These are phyloP conservation scores for Phyllotreta striolata DNA, from an alignment of 2,888 invertebrate species.

Conservation along the genomic window DNA sequence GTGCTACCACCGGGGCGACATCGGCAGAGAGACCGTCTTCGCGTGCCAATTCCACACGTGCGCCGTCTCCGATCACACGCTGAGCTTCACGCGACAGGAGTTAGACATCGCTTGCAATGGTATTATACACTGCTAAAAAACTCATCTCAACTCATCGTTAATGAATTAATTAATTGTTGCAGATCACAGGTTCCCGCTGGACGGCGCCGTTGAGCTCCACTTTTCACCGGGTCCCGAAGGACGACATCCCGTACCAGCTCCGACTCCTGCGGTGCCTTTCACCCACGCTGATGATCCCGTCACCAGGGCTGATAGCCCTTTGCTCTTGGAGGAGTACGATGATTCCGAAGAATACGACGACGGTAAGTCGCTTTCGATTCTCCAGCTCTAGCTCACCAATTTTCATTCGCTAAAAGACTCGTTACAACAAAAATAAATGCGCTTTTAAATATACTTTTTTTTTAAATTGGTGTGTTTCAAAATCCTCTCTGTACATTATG, in stretches of 20 bases:
- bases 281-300: slow-evolving; percentile 76
- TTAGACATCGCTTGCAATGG: slow-evolving; percentile 86
- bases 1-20: slow-evolving; percentile 77
- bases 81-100: slow-evolving; percentile 86
- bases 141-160: not conserved
- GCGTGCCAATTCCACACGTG: slow-evolving; percentile 95
- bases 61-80: slow-evolving; percentile 84
- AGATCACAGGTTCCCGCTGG: slow-evolving; percentile 84
- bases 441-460: no score
- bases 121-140: slow-evolving; percentile 56
- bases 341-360: slow-evolving; percentile 60
- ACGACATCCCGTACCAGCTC: slow-evolving; percentile 66
- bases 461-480: no score
- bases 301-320: slow-evolving; percentile 80
- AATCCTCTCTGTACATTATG: no score
- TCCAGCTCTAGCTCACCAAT: slow-evolving; percentile 2
- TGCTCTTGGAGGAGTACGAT: slow-evolving; percentile 66
- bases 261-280: slow-evolving; percentile 76
- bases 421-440: no score
- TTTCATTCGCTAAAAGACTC: no score
- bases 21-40: slow-evolving; percentile 76
- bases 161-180: slow-evolving; percentile 38
- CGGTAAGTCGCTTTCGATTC: slow-evolving; percentile 50
- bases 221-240: slow-evolving; percentile 71
- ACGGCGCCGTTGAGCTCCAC: slow-evolving; percentile 85